Evolutionary conservation across 2,888 invertebrate genomes (phyloP).

Genomic region (Sphinx pinastri): DNA sequence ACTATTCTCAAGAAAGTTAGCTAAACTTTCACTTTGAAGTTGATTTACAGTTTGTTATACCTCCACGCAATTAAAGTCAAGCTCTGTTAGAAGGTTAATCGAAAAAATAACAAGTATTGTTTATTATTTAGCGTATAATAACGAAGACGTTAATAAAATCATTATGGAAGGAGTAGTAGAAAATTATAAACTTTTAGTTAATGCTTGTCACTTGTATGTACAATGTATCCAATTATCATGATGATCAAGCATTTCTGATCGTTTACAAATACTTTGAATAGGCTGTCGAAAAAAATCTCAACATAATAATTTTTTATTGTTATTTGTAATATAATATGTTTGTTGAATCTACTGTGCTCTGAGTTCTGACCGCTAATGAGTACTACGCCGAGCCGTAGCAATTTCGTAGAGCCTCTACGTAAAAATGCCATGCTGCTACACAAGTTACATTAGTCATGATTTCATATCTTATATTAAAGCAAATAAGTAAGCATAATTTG

Average conservation of each 20-base stretch:
- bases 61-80: not conserved
- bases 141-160: too few species aligned
- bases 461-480: not conserved
- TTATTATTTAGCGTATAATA: too few species aligned
- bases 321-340: conserved; percentile 13
- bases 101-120: too few species aligned
- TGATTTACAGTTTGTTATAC: not conserved
- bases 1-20: not conserved
- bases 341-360: not conserved
- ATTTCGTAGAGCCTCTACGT: conserved; percentile 15
- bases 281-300: not conserved
- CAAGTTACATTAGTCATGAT: not conserved
- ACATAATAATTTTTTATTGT: not conserved
- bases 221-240: too few species aligned
- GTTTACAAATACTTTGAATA: not conserved
- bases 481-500: not conserved
- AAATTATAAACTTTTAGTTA: too few species aligned
- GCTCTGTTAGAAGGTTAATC: too few species aligned
- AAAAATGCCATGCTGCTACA: conserved; percentile 1
- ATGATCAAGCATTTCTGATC: too few species aligned
- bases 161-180: too few species aligned
- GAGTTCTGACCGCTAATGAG: not conserved
- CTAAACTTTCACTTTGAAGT: not conserved
- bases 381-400: conserved; percentile 13
- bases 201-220: too few species aligned